These are phyloP conservation scores for Arvicanthis niloticus DNA, from an alignment of 2,113 vertebrate genomes.

Conservation along the genomic window DNA sequence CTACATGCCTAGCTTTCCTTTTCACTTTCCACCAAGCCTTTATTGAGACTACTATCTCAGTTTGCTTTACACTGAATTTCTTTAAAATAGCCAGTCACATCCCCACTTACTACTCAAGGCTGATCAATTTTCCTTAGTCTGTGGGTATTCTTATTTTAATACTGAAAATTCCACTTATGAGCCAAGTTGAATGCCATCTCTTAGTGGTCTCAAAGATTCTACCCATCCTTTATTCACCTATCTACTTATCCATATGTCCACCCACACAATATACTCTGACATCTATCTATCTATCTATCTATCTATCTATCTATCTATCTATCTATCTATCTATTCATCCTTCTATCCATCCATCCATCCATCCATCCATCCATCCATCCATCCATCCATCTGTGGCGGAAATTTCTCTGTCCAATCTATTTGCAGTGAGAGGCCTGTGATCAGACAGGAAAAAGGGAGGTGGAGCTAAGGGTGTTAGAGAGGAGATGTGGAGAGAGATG, in stretches of 20 bases:
- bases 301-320: too few relatives aligned
- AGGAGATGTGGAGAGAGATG: too few relatives aligned
- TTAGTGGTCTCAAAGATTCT: not conserved
- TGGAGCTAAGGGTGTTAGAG: too few relatives aligned
- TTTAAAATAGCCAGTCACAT: conserved; percentile 7
- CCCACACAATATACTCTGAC: too few relatives aligned
- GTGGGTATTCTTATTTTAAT: not conserved
- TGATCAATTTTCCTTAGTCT: not conserved
- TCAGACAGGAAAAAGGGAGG: too few relatives aligned
- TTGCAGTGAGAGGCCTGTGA: too few relatives aligned
- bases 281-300: too few relatives aligned
- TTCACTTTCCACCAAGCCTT: not conserved
- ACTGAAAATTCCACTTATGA: not conserved
- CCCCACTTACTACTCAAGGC: not conserved
- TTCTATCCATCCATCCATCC: too few relatives aligned
- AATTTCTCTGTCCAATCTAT: too few relatives aligned
- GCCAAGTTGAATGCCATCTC: not conserved
- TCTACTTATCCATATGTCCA: not conserved
- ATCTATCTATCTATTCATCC: too few relatives aligned
- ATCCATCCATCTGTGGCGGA: too few relatives aligned
- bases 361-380: too few relatives aligned
- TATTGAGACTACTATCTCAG: not conserved
- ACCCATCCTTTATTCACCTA: not conserved
- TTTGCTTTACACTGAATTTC: not conserved
- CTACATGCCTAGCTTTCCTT: not conserved